Conservation (phyloP, 2,888 invertebrate species). For the Magallana nippona region DNA sequence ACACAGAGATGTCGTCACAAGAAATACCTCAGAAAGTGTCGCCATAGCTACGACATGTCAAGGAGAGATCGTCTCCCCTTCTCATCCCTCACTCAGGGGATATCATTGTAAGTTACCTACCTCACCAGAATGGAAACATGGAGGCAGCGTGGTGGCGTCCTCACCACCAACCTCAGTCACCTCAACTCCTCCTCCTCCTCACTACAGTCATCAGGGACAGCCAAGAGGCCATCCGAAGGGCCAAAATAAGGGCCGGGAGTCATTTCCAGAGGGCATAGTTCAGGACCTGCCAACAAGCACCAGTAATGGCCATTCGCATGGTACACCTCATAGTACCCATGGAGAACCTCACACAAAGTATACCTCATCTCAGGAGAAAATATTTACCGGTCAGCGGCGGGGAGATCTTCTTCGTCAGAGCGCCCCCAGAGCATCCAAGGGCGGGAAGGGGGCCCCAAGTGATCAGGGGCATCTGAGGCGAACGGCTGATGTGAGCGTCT, state of each 20-base stretch:
- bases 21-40: slow-evolving; percentile 13
- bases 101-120: slow-evolving; percentile 12
- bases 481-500: not conserved
- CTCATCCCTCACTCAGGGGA: slow-evolving; percentile 31
- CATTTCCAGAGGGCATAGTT: not conserved
- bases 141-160: not conserved
- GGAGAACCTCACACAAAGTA: not conserved
- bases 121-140: not conserved
- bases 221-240: not conserved
- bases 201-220: too few relatives aligned
- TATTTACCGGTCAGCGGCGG: not conserved
- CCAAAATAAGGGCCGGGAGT: not conserved
- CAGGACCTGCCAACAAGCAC: not conserved
- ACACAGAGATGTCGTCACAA: slow-evolving; percentile 1
- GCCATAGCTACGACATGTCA: slow-evolving; percentile 37
- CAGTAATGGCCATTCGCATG: not conserved
- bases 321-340: not conserved
- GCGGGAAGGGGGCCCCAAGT: not conserved
- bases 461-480: not conserved
- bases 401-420: not conserved
- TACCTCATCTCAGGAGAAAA: slow-evolving; percentile 9
- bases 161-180: slow-evolving; percentile 5
- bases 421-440: not conserved
- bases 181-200: too few relatives aligned
- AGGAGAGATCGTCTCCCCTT: not conserved